phyloP scores from a whole-genome alignment of 2,797 vertebrate species.

The Enteromius radiatus region DNA sequence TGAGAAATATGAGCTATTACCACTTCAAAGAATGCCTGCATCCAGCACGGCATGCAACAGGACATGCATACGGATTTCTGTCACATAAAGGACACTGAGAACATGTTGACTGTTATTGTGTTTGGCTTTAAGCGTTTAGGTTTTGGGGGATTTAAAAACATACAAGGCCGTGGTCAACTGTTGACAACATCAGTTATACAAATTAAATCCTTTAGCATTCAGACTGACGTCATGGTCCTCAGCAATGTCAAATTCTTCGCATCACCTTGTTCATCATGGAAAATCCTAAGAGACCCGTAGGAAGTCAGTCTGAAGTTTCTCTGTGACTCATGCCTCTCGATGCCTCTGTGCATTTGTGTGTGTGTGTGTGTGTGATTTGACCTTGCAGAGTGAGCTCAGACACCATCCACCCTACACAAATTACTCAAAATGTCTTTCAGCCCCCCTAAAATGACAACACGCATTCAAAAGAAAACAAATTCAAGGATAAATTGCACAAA shows the following conservation, averaged over 20 bases:
- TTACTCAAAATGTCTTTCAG: slow-evolving; percentile 29
- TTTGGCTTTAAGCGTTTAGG: not conserved
- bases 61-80: slow-evolving; percentile 4
- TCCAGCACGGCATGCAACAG: slow-evolving; percentile 6
- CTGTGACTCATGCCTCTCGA: slow-evolving; percentile 12
- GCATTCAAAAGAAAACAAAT: not conserved
- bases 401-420: slow-evolving; percentile 8
- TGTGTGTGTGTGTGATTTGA: slow-evolving; percentile 7
- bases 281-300: slow-evolving; percentile 18
- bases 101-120: not conserved
- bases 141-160: slow-evolving; percentile 4
- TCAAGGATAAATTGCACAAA: not conserved
- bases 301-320: slow-evolving; percentile 26
- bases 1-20: slow-evolving; percentile 50
- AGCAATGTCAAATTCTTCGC: not conserved
- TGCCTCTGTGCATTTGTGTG: slow-evolving; percentile 18
- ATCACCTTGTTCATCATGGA: slow-evolving; percentile 21
- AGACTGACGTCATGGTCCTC: not conserved
- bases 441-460: not conserved
- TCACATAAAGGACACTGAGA: slow-evolving; percentile 3
- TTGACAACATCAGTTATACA: slow-evolving; percentile 20
- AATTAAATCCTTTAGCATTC: slow-evolving; percentile 12
- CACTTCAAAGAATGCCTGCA: slow-evolving; percentile 41
- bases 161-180: not conserved
- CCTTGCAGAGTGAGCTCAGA: slow-evolving; percentile 20